Evolutionary conservation across 2,888 invertebrate species (phyloP).

Genomic region (Serrognathus titanus): DNA sequence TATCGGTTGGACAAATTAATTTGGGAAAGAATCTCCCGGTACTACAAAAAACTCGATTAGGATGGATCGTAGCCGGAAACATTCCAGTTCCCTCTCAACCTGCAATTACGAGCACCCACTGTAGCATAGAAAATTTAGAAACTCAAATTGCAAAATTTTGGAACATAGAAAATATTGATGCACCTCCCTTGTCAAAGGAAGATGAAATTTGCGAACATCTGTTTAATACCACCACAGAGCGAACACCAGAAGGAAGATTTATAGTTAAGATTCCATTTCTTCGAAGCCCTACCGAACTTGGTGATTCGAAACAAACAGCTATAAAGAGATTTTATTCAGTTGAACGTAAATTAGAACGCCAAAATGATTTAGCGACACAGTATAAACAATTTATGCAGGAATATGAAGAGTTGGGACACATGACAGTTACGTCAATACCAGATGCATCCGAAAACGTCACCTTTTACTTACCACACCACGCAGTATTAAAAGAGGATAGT

Average conservation of each 20-base stretch:
- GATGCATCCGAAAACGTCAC: neutral
- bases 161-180: neutral
- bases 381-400: neutral
- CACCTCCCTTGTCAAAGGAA: neutral
- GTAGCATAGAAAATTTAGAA: too few relatives aligned
- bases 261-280: neutral
- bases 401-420: slow-evolving; percentile 1
- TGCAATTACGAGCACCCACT: too few relatives aligned
- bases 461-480: slow-evolving; percentile 5
- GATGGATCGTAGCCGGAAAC: slow-evolving; percentile 4
- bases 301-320: neutral
- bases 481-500: slow-evolving; percentile 1
- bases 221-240: neutral
- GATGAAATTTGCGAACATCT: neutral
- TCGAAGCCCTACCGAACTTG: neutral
- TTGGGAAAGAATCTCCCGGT: neutral
- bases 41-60: slow-evolving; percentile 5
- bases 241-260: neutral
- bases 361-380: neutral
- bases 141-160: too few relatives aligned
- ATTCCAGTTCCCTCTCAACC: too few relatives aligned
- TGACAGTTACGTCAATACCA: neutral
- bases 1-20: slow-evolving; percentile 5
- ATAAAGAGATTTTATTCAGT: neutral
- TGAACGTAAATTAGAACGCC: neutral